Evolutionary conservation across 2,113 vertebrate species (phyloP), one percentile per base, ranked within the genome.

Genomic region (Syrrhaptes paradoxus): DNA sequence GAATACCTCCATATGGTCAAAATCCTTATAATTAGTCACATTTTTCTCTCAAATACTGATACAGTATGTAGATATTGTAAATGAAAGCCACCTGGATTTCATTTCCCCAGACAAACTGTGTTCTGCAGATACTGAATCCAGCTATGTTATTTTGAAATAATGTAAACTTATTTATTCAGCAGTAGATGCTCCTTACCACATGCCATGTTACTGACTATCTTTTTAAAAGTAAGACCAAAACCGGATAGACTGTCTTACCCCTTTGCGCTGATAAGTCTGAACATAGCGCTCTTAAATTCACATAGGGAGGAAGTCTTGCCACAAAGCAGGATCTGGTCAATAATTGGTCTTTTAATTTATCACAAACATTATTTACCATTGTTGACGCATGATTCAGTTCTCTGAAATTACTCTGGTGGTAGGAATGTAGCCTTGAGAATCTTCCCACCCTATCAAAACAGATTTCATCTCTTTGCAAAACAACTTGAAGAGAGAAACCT

Each of bases 381-480:
- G 46, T 13, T 70, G n/a, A 89, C 3, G 2, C 17, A 75, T 2
- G 36, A 63, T 45, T 79, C 68, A 78, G 38, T 52, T 90, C 72
- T 61, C 62, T 72, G 70, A 93, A 89, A 75, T 82, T 38, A 82
- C 49, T 85, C 20, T 79, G 55, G 74, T 9, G 4, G 62, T 21
- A 84, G 66, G 58, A 19, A 77, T 31, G 63, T 13, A 61, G 61
- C 61, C 36, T 61, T 72, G 41, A 91, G 54, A 93, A 57, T 80
- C 76, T 83, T 77, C 45, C 68, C 28, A 54, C 54, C 73, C 65
- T 67, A 78, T 21, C 88, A 90, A 95, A 94, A 89, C 36, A 80
- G 65, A 90, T 43, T 82, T 90, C 76, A 84, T 31, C 51, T 90
- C 63, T 92, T 36, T 73, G 59, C 76, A 95, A 96, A 96, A 96